Evolutionary conservation across 2,888 invertebrate species (phyloP).

Genomic region (Elaeidobius kamerunicus): DNA sequence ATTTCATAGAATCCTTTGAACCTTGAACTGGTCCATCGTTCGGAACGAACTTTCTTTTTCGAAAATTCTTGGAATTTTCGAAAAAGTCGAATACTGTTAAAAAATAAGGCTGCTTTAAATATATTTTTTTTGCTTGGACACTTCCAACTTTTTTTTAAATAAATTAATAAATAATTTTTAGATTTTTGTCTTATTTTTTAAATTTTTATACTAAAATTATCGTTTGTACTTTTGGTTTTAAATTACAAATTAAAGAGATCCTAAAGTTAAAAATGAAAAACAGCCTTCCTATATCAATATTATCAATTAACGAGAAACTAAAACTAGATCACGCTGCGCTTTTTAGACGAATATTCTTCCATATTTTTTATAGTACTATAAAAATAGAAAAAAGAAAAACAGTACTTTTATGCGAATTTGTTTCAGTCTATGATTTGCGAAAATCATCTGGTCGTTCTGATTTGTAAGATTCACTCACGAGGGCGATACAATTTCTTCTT

Average conservation of each 20-base stretch:
- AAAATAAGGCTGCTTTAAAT: conserved; percentile 29
- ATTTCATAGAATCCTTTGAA: conserved; percentile 34
- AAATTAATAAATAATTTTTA: background rate
- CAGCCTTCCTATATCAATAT: conserved; percentile 24
- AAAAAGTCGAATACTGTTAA: conserved; percentile 35
- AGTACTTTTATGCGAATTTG: conserved; percentile 32
- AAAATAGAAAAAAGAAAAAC: conserved; percentile 41
- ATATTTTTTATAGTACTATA: conserved; percentile 35
- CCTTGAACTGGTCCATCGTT: conserved; percentile 33
- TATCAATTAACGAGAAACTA: conserved; percentile 38
- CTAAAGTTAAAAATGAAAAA: conserved; percentile 21
- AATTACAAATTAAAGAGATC: conserved; percentile 1
- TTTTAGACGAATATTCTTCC: conserved; percentile 34
- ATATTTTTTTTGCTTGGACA: conserved; percentile 1
- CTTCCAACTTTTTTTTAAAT: conserved; percentile 1
- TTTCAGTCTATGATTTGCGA: conserved; percentile 36
- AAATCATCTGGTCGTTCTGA: conserved; percentile 9
- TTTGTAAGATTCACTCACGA: conserved; percentile 20
- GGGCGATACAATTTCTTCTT: conserved; percentile 85
- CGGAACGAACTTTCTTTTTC: conserved; percentile 31
- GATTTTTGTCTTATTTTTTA: conserved; percentile 8
- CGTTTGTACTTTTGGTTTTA: conserved; percentile 22
- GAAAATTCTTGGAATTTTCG: conserved; percentile 10
- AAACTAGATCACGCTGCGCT: conserved; percentile 43
- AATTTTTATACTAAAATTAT: background rate